These are phyloP conservation scores for Turritopsis rubra DNA, from an alignment of 30 jellyfish, hydroid and myxozoan species.

Conservation along the genomic window DNA sequence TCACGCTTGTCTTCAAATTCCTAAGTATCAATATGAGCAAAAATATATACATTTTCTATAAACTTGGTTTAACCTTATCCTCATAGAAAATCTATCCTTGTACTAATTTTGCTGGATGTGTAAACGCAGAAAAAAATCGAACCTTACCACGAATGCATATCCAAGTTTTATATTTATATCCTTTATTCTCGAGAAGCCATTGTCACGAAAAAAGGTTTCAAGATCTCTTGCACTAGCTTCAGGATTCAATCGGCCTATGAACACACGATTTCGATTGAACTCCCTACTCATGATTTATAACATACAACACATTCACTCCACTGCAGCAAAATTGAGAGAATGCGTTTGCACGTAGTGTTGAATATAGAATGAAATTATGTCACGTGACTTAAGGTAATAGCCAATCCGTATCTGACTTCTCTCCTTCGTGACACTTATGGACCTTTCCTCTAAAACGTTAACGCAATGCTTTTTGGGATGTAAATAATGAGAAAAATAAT, in stretches of 20 bases:
- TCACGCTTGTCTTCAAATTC: conserved; percentile 97
- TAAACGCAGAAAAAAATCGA: background rate
- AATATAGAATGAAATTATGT: background rate
- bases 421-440: background rate
- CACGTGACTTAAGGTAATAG: background rate
- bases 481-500: too few relatives aligned
- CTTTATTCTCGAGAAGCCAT: conserved; percentile 78
- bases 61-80: too few relatives aligned
- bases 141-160: conserved; percentile 91
- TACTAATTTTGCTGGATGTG: background rate
- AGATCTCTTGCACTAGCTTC: conserved; percentile 90
- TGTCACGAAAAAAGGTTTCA: conserved; percentile 84
- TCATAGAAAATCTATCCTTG: too few relatives aligned
- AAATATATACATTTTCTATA: too few relatives aligned
- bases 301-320: background rate
- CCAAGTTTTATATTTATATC: conserved; percentile 82
- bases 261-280: conserved; percentile 38
- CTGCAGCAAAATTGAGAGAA: background rate
- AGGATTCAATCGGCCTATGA: conserved; percentile 83
- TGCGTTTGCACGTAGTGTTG: background rate
- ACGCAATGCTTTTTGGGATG: too few relatives aligned
- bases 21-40: conserved; percentile 15
- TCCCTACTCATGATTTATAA: conserved; percentile 14
- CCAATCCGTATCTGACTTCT: background rate
- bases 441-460: background rate